Evolutionary conservation across 2,113 vertebrate genomes (phyloP), one percentile per base, ranked within the genome.

Genomic region (Notarius quadriscutis): DNA sequence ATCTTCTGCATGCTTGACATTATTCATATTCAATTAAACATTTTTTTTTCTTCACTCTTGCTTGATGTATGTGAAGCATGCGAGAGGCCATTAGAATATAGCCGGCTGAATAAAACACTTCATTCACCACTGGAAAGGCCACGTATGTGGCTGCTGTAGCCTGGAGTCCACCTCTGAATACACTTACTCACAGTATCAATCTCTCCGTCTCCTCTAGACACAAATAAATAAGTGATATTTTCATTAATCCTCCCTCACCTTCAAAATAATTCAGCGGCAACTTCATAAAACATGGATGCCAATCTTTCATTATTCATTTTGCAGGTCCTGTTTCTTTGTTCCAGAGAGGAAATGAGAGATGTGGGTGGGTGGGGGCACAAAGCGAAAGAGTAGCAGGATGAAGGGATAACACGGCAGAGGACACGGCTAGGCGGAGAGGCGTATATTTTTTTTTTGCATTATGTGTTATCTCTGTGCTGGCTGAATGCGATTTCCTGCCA

Each of bases 391-490:
- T 88, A 81, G 67, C 84, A 81, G 90, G 87, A 90, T 83, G 86
- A 71, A 83, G 77, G 83, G 85, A 87, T 88, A 85, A 88, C 90
- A 86, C 81, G 84, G 88, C 53, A 62, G 90, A 79, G 80, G 86
- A 89, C 89, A 88, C 87, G 83, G 85, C 75, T 84, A 84, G 79
- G 84, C 86, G 72, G 88, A 84, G 87, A 87, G 88, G 83, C 87
- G 48, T 83, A 0, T 86, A 80, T 79, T 79, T 83, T 67, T 75
- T 74, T 75, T 85, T 85, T 86, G 84, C 91, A 87, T 91, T 90
- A 91, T 89, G 87, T 93, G 93, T 94, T 94, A 94, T 94, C 93
- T 94, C 91, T 91, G 91, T 91, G 93, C 92, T 90, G 91, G 92
- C 93, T 93, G 92, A 93, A 92, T 92, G 91, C 90, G 80, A 91